A percentile compares a stretch with the other conserved stretches of the same genome.
These are phyloP conservation scores for Tenthredo amoena DNA, from an alignment of 2,888 invertebrate species.

Conservation along the genomic window DNA sequence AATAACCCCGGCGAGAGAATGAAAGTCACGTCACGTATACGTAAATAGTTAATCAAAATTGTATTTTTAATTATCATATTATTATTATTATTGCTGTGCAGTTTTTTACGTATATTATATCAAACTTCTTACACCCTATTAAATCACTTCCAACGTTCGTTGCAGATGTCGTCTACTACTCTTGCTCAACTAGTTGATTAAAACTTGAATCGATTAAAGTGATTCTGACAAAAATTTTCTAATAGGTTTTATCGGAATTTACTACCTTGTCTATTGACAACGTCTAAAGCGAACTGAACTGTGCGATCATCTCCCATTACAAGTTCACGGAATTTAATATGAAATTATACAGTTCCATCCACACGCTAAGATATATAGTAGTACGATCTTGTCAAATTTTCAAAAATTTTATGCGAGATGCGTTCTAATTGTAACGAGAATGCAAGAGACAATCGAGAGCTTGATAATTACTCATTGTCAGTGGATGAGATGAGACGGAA, in stretches of 20 bases:
- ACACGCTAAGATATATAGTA: background rate
- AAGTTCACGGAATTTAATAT: too few relatives aligned
- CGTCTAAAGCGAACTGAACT: background rate
- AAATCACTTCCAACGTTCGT: background rate
- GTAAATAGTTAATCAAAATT: background rate
- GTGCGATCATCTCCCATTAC: too few relatives aligned
- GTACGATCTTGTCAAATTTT: background rate
- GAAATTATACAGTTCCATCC: too few relatives aligned
- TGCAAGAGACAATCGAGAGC: background rate
- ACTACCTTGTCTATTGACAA: background rate
- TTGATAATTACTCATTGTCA: constrained; percentile 29
- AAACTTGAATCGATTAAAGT: background rate
- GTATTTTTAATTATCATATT: background rate
- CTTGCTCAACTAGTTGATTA: background rate
- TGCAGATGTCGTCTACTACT: background rate
- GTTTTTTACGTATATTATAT: background rate
- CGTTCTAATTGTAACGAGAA: background rate
- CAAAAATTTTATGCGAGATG: background rate
- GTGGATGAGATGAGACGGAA: constrained; percentile 6
- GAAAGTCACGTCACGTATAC: background rate
- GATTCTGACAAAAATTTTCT: background rate
- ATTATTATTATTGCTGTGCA: background rate
- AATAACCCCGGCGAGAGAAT: background rate
- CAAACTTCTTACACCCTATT: background rate
- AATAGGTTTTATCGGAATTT: background rate